Evolutionary conservation across 1,140 invertebrate species (phyloP).

Genomic region (Portunus trituberculatus): DNA sequence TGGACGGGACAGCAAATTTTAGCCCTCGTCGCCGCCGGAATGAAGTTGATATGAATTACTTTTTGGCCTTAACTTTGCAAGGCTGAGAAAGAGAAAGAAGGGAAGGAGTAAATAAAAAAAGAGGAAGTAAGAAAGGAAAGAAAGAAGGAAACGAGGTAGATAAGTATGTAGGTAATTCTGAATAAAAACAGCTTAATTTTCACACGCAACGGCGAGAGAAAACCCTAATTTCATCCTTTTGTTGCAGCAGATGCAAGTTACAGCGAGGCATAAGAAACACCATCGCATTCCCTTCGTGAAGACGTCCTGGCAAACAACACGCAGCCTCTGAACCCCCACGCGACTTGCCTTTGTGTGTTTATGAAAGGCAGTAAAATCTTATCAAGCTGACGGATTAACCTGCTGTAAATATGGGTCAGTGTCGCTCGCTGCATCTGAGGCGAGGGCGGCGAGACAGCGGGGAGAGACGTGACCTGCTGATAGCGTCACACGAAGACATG

Average conservation of each 20-base stretch:
- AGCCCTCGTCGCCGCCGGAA: constrained; percentile 66
- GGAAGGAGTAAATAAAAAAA: not conserved
- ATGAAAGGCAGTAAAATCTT: no score
- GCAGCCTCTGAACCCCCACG: no score
- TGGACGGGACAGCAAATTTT: constrained; percentile 64
- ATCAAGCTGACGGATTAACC: no score
- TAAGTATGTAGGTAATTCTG: not conserved
- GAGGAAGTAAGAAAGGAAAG: not conserved
- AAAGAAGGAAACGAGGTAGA: not conserved
- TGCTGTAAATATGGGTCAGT: no score
- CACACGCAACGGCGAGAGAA: not conserved
- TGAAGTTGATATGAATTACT: constrained; percentile 58
- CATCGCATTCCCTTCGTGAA: not conserved
- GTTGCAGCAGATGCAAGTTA: not conserved
- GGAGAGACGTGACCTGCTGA: no score
- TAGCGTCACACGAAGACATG: not conserved
- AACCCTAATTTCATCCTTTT: not conserved
- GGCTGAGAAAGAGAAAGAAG: not conserved
- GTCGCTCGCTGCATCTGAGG: no score
- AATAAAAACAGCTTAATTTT: not conserved
- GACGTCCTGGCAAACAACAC: no score
- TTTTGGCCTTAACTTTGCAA: not conserved
- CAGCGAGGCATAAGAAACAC: not conserved
- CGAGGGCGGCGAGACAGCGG: no score
- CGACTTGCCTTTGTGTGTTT: no score